Conservation (phyloP, 1,140 invertebrate species). For the Meloidogyne floridensis region DNA sequence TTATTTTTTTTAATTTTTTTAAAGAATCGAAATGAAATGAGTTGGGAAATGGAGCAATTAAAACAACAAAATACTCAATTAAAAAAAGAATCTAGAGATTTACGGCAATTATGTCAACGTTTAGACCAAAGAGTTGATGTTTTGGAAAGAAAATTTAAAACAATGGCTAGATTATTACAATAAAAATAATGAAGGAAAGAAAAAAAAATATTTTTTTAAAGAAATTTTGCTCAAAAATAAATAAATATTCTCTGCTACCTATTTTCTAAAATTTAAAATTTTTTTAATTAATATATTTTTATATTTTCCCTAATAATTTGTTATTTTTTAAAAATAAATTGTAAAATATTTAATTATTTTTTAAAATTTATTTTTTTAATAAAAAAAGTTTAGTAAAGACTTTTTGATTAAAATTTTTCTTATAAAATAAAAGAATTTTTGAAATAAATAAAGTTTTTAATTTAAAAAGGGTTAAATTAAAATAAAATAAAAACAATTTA, state of each 20-base stretch:
- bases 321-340: too few relatives aligned
- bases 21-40: conserved; percentile 56
- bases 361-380: too few relatives aligned
- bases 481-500: too few relatives aligned
- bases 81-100: conserved; percentile 61
- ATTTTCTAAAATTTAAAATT: neutral
- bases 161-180: conserved; percentile 60
- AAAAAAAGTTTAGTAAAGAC: too few relatives aligned
- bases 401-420: too few relatives aligned
- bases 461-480: too few relatives aligned
- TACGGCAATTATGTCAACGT: conserved; percentile 55
- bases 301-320: too few relatives aligned
- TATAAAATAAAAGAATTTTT: too few relatives aligned
- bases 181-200: conserved; percentile 13
- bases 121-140: conserved; percentile 57
- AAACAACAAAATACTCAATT: conserved; percentile 58
- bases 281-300: neutral
- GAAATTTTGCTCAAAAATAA: neutral
- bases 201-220: neutral
- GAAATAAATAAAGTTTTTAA: too few relatives aligned
- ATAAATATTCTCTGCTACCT: neutral
- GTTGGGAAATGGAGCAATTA: conserved; percentile 64
- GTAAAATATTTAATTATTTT: too few relatives aligned
- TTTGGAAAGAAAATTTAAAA: conserved; percentile 63
- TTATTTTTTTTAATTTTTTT: conserved; percentile 31